A percentile compares a stretch with the other conserved stretches of the same genome.
These are phyloP conservation scores for Paraescarpia echinospica DNA, from an alignment of 1,140 invertebrate genomes.

Conservation along the genomic window DNA sequence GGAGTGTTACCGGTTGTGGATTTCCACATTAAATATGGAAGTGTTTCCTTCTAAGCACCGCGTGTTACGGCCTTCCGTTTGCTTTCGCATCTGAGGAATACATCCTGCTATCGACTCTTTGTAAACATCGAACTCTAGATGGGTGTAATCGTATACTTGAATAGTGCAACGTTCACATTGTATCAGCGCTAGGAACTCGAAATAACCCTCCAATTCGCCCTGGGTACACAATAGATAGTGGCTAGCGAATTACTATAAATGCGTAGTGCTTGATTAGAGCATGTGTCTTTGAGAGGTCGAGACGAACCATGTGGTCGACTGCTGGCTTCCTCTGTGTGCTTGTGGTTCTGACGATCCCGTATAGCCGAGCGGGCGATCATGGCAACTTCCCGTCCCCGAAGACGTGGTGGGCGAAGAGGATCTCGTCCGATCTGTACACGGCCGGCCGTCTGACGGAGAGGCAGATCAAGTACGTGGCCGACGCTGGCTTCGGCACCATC, in stretches of 20 bases:
- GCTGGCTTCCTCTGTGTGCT: not conserved
- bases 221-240: not conserved
- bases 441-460: constrained; percentile 16
- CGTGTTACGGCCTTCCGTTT: no score
- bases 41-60: no score
- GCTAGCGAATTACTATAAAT: no score
- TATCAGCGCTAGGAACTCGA: not conserved
- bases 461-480: constrained; percentile 16
- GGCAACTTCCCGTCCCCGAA: not conserved
- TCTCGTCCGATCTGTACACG: constrained; percentile 7
- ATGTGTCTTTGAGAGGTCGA: not conserved
- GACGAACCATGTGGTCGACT: not conserved
- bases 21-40: no score
- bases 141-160: constrained; percentile 27
- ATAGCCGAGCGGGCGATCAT: not conserved
- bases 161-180: not conserved
- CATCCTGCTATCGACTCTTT: not conserved
- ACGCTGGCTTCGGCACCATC: constrained; percentile 13
- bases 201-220: not conserved
- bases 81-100: not conserved
- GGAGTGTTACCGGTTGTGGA: no score
- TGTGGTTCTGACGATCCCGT: not conserved
- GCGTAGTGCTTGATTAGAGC: not conserved
- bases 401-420: constrained; percentile 20
- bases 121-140: not conserved